Base-by-base conservation (phyloP, 2,113 vertebrate genomes). In the Etheostoma spectabile region DNA sequence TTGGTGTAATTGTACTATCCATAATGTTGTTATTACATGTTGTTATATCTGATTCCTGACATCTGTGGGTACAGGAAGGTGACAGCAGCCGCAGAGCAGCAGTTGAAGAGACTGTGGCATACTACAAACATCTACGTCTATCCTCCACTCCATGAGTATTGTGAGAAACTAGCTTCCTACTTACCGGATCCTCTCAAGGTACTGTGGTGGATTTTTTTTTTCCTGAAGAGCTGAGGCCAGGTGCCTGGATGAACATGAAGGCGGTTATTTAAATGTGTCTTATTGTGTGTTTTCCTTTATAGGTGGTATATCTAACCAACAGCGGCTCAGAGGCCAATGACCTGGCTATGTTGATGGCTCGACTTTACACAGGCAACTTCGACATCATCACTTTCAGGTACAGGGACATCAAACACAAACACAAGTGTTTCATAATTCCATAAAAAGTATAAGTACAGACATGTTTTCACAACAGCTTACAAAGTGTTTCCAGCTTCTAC, bases 321-420 rank as follows among this genome's bases (percentile, higher is more conserved):
- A 98, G 98, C 0, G 98, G 98, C 73, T 97, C 98, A 0, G 98
- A 99, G 86, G 97, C 98, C 74, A 99, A 99, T 22, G 98, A 99
- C 62, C 85, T 99, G 38, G 97, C 98, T 0, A 94, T 99, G 95
- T 52, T 97, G 72, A 97, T 99, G 96, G 97, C 98, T 73, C 95
- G 98, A 68, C 57, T 97, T 0, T 84, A 98, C 86, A 97, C 98
- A 0, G 88, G 90, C 15, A 97, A 95, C 87, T 95, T 91, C 45
- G 96, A 98, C 86, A 93, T 99, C 87, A 95, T 99, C 89, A 95
- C 90, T 51, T 93, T 99, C 77, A 97, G 98, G 98, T 99, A 51
- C 12, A 27, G 1, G 46, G 8, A 53, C 14, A 14, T 64, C 16
- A 30, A 30, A 30, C 30, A 30, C 30, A 30, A 30, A 30, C 1